These are phyloP conservation scores for Trachelipus rathkii DNA, from an alignment of 1,140 invertebrate species.

Conservation along the genomic window DNA sequence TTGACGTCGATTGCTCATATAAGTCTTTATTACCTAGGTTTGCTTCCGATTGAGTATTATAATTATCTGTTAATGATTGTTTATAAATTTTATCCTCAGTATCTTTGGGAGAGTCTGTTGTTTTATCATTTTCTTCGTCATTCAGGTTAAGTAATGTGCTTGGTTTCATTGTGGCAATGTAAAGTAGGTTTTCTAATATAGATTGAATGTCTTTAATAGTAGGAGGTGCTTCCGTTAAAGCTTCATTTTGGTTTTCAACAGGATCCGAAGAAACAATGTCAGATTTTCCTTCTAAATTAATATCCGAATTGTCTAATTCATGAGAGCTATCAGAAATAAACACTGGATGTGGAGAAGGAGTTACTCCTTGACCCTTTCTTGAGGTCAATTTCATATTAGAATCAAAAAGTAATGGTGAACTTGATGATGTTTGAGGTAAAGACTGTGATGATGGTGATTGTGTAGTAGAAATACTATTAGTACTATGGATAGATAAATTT, in stretches of 20 bases:
- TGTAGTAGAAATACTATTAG: no score
- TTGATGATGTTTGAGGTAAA: no score
- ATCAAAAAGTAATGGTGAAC: no score
- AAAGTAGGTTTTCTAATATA: constrained; percentile 5
- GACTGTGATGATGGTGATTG: no score
- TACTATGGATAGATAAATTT: no score
- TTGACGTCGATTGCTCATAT: not conserved
- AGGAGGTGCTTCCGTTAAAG: not conserved
- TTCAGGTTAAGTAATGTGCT: not conserved
- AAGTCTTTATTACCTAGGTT: not conserved
- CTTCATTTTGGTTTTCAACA: not conserved
- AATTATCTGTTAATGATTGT: not conserved
- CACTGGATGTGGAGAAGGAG: no score
- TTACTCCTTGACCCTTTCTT: no score
- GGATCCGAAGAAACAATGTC: not conserved
- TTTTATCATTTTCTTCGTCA: not conserved
- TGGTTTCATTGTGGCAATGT: not conserved
- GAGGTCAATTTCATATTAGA: no score
- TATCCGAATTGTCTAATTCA: no score
- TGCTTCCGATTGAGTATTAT: not conserved
- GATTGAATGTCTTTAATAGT: not conserved
- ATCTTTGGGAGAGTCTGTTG: not conserved
- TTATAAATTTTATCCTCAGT: not conserved
- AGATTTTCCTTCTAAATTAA: no score
- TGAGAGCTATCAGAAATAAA: no score